Conservation (phyloP, 2,797 vertebrate genomes). For the Enteromius trimaculatus region DNA sequence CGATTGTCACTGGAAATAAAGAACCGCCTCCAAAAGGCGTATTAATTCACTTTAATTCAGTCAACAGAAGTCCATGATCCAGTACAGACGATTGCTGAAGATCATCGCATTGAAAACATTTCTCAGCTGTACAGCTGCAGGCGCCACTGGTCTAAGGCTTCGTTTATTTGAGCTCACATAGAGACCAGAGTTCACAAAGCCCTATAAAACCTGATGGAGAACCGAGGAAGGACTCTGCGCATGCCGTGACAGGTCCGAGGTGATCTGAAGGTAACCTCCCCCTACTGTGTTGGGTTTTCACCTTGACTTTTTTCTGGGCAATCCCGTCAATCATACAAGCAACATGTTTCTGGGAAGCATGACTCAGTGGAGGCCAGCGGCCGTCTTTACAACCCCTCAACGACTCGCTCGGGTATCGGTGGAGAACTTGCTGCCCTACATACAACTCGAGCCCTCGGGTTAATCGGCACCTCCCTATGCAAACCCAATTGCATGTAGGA, state of each 20-base stretch:
- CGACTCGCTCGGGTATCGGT: conserved; percentile 10
- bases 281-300: conserved; percentile 11
- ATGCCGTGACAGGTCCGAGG: conserved; percentile 28
- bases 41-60: background rate
- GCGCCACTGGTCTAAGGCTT: background rate
- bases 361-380: conserved; percentile 4
- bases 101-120: background rate
- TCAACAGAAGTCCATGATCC: background rate
- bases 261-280: conserved; percentile 32
- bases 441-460: conserved; percentile 26
- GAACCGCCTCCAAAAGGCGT: background rate
- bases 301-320: conserved; percentile 44
- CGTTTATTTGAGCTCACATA: background rate
- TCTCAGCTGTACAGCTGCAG: background rate
- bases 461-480: conserved; percentile 36
- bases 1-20: background rate
- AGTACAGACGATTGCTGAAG: background rate
- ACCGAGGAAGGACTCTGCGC: background rate
- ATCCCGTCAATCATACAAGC: conserved; percentile 30
- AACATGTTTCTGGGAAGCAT: background rate
- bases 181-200: conserved; percentile 1
- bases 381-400: background rate
- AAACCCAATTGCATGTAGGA: conserved; percentile 27
- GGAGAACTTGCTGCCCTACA: conserved; percentile 3
- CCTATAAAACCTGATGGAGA: conserved; percentile 8